Conservation (phyloP, 2,113 vertebrate species). For the Cavia aperea region DNA sequence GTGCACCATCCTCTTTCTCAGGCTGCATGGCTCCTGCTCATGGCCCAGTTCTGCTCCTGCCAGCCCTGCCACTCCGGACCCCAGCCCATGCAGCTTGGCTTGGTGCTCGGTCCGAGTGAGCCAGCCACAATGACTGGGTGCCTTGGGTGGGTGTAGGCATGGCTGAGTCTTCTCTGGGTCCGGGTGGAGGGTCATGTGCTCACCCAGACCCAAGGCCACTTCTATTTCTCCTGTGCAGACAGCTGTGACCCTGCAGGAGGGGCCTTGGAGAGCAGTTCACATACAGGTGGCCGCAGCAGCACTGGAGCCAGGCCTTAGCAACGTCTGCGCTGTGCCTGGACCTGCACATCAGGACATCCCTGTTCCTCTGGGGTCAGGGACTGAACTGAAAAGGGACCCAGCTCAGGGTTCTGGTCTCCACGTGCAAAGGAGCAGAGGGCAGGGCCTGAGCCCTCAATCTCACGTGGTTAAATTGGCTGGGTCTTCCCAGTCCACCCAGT, state of each 20-base stretch:
- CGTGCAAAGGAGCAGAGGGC: too few relatives aligned
- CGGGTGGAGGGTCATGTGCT: neutral
- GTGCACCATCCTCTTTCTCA: neutral
- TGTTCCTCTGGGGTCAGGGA: neutral
- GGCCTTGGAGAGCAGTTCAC: neutral
- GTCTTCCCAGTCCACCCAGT: neutral
- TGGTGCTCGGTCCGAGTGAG: fast-evolving
- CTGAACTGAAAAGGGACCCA: neutral
- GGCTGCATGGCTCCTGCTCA: neutral
- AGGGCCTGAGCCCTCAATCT: neutral
- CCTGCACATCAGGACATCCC: neutral
- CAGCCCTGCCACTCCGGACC: neutral
- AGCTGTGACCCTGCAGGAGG: neutral
- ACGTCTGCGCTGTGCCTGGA: neutral
- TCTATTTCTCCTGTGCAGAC: neutral
- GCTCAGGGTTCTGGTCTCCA: too few relatives aligned
- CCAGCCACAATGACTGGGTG: neutral
- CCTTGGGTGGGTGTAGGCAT: neutral
- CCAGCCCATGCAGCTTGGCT: neutral
- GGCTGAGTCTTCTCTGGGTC: neutral
- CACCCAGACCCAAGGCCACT: neutral
- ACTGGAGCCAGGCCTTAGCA: neutral
- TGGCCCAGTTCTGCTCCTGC: neutral
- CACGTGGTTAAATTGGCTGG: neutral
- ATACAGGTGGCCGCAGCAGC: too few relatives aligned